phyloP scores from a whole-genome alignment of 2,113 vertebrate genomes.

The Peucedramus taeniatus region DNA sequence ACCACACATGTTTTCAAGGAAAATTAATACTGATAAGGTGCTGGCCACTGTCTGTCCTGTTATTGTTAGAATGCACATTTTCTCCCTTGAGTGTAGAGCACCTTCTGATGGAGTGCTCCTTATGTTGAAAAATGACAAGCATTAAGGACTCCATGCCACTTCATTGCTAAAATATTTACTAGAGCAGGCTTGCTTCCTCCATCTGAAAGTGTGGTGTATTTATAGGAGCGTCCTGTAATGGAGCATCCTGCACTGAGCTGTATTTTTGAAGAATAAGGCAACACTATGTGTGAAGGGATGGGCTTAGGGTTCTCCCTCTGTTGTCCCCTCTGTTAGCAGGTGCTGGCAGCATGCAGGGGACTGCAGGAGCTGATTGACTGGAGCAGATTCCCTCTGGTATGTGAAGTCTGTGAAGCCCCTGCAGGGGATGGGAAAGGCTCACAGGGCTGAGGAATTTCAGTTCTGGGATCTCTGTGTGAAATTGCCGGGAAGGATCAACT shows the following conservation, averaged over 20 bases:
- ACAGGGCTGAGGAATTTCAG: background rate
- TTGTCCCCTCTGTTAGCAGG: conserved; percentile 4
- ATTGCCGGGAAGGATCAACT: background rate
- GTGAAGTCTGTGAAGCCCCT: background rate
- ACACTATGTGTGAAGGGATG: background rate
- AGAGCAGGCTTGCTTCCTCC: conserved; percentile 6
- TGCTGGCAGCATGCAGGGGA: background rate
- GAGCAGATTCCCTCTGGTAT: conserved; percentile 29
- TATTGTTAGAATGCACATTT: conserved; percentile 16
- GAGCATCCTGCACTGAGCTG: background rate
- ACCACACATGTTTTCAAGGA: conserved; percentile 26
- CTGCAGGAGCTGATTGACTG: conserved; percentile 24
- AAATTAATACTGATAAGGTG: conserved; percentile 16
- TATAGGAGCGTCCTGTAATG: background rate
- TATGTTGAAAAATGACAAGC: conserved; percentile 22
- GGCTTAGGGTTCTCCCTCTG: background rate
- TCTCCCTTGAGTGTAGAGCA: background rate
- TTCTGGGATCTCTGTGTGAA: background rate
- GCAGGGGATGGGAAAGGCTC: background rate
- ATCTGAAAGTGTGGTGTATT: background rate
- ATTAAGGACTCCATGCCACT: conserved; percentile 4
- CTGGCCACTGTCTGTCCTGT: background rate
- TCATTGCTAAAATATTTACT: conserved; percentile 50
- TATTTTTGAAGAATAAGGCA: conserved; percentile 16
- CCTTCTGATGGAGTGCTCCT: conserved; percentile 12